These are phyloP conservation scores for Ascaphus truei DNA, from an alignment of 2,113 vertebrate genomes.

Conservation along the genomic window DNA sequence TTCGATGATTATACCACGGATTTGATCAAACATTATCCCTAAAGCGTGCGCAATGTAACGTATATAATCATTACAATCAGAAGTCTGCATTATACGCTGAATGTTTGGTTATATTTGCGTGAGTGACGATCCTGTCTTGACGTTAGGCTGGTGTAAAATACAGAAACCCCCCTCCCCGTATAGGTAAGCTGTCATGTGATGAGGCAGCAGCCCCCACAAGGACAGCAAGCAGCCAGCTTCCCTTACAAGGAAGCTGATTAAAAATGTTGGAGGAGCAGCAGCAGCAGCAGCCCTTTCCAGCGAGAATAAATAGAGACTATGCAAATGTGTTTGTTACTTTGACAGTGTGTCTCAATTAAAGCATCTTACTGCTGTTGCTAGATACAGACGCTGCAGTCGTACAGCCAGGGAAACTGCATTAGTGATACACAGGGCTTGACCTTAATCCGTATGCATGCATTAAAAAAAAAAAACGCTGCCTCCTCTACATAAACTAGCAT, in stretches of 20 bases:
- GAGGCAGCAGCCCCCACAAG: constrained; percentile 62
- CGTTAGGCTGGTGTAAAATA: too few relatives aligned
- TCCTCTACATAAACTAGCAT: constrained; percentile 57
- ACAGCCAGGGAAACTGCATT: constrained; percentile 69
- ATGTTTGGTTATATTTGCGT: too few relatives aligned
- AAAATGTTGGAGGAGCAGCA: constrained; percentile 80
- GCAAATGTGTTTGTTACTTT: constrained; percentile 98
- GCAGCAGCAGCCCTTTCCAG: constrained; percentile 70
- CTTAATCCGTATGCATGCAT: constrained; percentile 68
- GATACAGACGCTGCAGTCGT: constrained; percentile 63
- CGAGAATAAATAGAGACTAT: constrained; percentile 86
- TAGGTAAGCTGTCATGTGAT: constrained; percentile 79
- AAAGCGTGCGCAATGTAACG: too few relatives aligned
- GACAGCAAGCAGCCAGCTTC: constrained; percentile 72
- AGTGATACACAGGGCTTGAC: constrained; percentile 75
- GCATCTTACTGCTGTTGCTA: constrained; percentile 64
- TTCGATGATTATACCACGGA: too few relatives aligned
- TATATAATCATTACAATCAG: too few relatives aligned
- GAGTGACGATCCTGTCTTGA: too few relatives aligned
- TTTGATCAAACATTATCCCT: too few relatives aligned
- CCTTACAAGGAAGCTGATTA: constrained; percentile 84
- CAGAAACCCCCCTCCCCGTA: constrained; percentile 57
- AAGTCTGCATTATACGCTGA: too few relatives aligned
- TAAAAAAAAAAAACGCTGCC: constrained; percentile 60
- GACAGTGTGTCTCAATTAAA: constrained; percentile 98